Conservation (phyloP, 2,888 invertebrate genomes). For the Lacanobia wlatinum region DNA sequence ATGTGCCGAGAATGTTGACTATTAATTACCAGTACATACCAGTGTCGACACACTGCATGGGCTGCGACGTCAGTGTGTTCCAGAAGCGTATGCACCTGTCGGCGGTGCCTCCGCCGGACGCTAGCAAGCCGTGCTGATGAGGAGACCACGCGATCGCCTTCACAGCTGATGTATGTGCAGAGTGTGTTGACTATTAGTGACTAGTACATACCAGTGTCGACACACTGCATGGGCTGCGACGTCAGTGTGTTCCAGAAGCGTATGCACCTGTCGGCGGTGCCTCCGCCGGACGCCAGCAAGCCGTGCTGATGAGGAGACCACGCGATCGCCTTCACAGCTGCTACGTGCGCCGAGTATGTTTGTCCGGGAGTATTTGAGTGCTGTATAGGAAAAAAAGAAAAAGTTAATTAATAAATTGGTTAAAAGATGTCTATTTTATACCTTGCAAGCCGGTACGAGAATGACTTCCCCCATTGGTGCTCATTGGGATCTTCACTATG, state of each 20-base stretch:
- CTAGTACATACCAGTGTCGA: conserved; percentile 94
- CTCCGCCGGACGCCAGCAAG: conserved; percentile 98
- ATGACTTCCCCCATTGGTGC: too few relatives aligned
- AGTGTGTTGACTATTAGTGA: conserved; percentile 92
- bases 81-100: conserved; percentile 99
- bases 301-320: conserved; percentile 99
- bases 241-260: conserved; percentile 99
- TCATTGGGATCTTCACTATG: too few relatives aligned
- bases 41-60: conserved; percentile 99
- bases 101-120: conserved; percentile 99
- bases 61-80: conserved; percentile 99
- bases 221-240: conserved; percentile 99
- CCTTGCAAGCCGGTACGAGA: too few relatives aligned
- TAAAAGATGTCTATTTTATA: too few relatives aligned
- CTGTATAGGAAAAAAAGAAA: conserved; percentile 78
- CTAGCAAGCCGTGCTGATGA: conserved; percentile 98
- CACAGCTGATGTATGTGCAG: conserved; percentile 98
- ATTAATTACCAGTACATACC: conserved; percentile 84
- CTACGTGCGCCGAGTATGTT: conserved; percentile 98
- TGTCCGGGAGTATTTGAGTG: conserved; percentile 97
- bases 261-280: conserved; percentile 99
- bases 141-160: conserved; percentile 99
- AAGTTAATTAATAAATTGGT: neutral
- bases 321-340: conserved; percentile 99
- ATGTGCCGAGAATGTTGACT: too few relatives aligned